Evolutionary conservation across 2,888 invertebrate species (phyloP).

Genomic region (Malachius bipustulatus): DNA sequence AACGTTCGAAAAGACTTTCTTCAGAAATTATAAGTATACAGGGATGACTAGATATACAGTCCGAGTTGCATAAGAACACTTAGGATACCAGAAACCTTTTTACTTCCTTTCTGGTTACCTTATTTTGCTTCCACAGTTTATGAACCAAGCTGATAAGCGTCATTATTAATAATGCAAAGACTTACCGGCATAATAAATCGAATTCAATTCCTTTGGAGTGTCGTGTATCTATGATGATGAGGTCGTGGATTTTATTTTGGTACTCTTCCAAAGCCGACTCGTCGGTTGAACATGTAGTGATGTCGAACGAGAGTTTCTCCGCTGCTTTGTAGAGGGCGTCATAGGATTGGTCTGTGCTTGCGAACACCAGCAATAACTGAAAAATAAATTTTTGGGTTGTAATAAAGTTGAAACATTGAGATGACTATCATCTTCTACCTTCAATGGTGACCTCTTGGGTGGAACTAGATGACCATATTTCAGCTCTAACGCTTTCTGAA

Average conservation of each 20-base stretch:
- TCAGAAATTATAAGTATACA: too few relatives aligned
- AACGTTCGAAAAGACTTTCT: too few relatives aligned
- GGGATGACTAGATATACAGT: too few relatives aligned
- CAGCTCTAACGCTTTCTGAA: conserved; percentile 1
- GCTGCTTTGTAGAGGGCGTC: conserved; percentile 53
- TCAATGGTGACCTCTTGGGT: not conserved
- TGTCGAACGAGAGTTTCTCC: conserved; percentile 49
- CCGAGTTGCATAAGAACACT: too few relatives aligned
- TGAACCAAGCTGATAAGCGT: too few relatives aligned
- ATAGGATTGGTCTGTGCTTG: conserved; percentile 51
- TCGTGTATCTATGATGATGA: conserved; percentile 56
- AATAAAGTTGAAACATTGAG: conserved; percentile 11
- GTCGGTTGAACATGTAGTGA: conserved; percentile 46
- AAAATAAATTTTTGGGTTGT: conserved; percentile 4
- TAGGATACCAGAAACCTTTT: too few relatives aligned
- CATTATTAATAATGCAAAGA: too few relatives aligned
- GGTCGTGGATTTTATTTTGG: conserved; percentile 43
- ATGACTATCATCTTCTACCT: conserved; percentile 1
- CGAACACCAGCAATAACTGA: conserved; percentile 63
- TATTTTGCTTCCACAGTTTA: too few relatives aligned
- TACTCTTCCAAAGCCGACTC: conserved; percentile 44
- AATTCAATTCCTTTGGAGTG: conserved; percentile 48
- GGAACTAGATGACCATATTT: not conserved
- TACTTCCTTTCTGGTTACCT: too few relatives aligned
- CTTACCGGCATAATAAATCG: conserved; percentile 52